Evolutionary conservation across 2,113 vertebrate genomes (phyloP), one percentile per base, ranked within the genome.

Genomic region (Brachypodius melanocephalos): DNA sequence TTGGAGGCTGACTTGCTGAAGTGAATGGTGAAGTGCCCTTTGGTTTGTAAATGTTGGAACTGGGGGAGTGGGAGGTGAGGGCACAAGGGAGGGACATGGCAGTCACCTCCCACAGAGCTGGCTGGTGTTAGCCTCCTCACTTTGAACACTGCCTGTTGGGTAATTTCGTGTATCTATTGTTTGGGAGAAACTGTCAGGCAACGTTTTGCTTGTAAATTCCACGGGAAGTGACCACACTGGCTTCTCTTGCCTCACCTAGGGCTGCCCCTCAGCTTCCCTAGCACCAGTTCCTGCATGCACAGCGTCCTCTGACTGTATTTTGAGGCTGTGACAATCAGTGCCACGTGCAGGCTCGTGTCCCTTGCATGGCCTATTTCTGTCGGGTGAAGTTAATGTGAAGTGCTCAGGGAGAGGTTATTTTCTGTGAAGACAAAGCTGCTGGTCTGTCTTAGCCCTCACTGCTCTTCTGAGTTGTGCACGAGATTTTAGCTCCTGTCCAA

Each of bases 331-430:
- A n/a, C 40, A 49, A 14, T 25, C 28, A 29, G 49, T 16, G 28
- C 54, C 46, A 89, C 65, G 43, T 1, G 1, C 75, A 17, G 10
- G 24, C 69, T 55, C 2, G 0, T 16, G 43, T 17, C 46, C 17
- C 32, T 90, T 9, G 19, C 14, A 16, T 86, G 85, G 85, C 95
- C 94, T 93, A 28, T 77, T 96, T 97, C 94, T 97, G 96, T 92
- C 94, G 18, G 40, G 51, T 38, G 34, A 58, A 31, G 88, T 94
- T 96, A 90, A 31, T 17, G 22, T 62, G 55, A 90, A 58, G 34
- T 49, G 63, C 78, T 91, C 69, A 69, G 22, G 74, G 74, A 76
- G 28, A 91, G 52, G 66, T 73, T 88, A 58, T 62, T 85, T 79
- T 72, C 51, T 88, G 71, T 66, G 88, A 73, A 52, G 49, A 82